phyloP scores from a whole-genome alignment of 92 coral and sea anemone species.

The Zoanthus sociatus region DNA sequence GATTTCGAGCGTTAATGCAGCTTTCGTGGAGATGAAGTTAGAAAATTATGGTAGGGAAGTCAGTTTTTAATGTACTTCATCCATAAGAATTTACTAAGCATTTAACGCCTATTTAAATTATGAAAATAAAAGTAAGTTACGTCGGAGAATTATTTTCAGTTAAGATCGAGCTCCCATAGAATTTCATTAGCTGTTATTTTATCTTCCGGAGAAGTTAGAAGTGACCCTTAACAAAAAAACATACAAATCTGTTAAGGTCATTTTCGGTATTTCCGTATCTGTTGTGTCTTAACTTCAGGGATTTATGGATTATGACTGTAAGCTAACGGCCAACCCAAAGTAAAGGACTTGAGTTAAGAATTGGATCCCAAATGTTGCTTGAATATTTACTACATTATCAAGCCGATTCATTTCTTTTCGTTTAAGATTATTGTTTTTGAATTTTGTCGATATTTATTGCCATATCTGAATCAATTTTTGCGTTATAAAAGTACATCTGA shows the following conservation, averaged over 20 bases:
- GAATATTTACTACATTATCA: background rate
- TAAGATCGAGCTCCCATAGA: background rate
- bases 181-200: background rate
- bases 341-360: background rate
- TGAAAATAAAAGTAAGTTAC: background rate
- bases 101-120: background rate
- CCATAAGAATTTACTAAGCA: conserved; percentile 1
- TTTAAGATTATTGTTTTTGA: background rate
- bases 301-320: background rate
- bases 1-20: background rate
- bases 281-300: background rate
- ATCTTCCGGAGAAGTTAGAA: conserved; percentile 1
- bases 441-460: background rate
- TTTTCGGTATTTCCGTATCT: conserved; percentile 6
- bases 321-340: background rate
- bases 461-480: background rate
- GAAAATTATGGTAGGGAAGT: background rate
- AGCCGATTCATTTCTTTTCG: background rate
- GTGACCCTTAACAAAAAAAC: background rate
- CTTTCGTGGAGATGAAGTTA: conserved; percentile 3
- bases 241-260: background rate
- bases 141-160: background rate
- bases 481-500: background rate
- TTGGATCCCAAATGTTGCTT: background rate
- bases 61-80: background rate